Evolutionary conservation across 92 coral and sea anemone species (phyloP).

Genomic region (Epizoanthus fatuus): DNA sequence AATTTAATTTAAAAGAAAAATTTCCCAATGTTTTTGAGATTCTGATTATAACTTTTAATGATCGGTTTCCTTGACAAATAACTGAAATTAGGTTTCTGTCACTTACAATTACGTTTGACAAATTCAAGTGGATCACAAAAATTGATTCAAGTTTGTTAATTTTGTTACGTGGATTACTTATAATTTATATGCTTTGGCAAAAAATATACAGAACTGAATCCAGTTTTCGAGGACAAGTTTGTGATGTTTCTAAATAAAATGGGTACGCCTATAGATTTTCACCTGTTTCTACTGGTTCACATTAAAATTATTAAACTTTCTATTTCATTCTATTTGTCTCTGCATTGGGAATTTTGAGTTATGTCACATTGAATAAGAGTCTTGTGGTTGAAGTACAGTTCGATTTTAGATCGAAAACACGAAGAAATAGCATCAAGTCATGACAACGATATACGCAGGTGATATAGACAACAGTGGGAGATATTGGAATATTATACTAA

Average conservation of each 20-base stretch:
- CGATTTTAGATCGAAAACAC: no score
- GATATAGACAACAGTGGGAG: no score
- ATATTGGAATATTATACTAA: no score
- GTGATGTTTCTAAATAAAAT: neutral
- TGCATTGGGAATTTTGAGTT: no score
- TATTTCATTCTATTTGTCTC: neutral
- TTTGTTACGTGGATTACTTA: neutral
- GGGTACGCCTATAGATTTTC: neutral
- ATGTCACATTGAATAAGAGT: no score
- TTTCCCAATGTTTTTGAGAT: no score
- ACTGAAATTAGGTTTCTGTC: neutral
- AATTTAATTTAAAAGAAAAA: no score
- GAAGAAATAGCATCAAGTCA: no score
- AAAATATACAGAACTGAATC: neutral
- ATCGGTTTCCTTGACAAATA: neutral
- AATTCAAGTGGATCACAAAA: neutral
- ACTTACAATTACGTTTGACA: conserved; percentile 8
- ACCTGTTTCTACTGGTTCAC: neutral
- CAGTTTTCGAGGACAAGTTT: neutral
- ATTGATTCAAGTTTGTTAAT: neutral
- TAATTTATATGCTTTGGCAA: conserved; percentile 2
- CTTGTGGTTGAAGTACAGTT: no score
- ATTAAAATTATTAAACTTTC: neutral
- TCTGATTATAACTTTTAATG: neutral
- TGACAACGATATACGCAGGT: no score